phyloP scores from a whole-genome alignment of 1,140 invertebrate species.

The Amphibalanus amphitrite region DNA sequence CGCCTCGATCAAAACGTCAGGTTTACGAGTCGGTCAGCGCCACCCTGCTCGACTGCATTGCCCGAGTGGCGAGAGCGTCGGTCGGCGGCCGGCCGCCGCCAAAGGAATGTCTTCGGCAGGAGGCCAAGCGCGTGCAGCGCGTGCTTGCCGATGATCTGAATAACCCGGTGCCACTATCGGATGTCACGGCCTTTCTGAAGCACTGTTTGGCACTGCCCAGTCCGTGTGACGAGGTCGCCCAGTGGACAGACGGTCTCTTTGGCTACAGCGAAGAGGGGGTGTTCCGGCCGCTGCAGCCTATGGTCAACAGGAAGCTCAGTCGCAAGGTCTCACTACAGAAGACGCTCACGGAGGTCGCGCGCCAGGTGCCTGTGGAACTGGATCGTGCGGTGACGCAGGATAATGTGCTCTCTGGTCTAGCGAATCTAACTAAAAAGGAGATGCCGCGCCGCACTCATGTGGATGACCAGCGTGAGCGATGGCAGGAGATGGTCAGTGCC shows the following conservation, averaged over 20 bases:
- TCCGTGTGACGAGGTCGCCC: neutral
- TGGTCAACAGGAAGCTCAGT: neutral
- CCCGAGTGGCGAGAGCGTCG: neutral
- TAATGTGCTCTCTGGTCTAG: neutral
- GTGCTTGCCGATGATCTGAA: slow-evolving; percentile 1
- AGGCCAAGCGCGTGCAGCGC: neutral
- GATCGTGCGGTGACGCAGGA: neutral
- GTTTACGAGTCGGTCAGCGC: neutral
- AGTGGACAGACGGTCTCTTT: slow-evolving; percentile 1
- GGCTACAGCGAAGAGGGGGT: neutral
- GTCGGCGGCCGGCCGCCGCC: neutral
- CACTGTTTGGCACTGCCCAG: neutral
- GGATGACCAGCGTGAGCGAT: neutral
- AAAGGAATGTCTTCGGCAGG: neutral
- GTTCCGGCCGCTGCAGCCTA: neutral
- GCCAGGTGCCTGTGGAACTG: neutral
- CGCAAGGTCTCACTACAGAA: slow-evolving; percentile 1
- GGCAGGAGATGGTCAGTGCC: neutral
- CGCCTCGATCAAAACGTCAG: neutral
- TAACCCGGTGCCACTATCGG: neutral
- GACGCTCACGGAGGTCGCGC: neutral
- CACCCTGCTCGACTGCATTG: neutral
- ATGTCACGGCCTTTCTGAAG: slow-evolving; percentile 3
- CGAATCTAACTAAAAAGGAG: neutral
- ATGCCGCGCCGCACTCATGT: neutral